Percentiles rank a stretch among this genome's conserved stretches.
phyloP scores from a whole-genome alignment of 2,888 invertebrate genomes.

The Schizaphis graminum region DNA sequence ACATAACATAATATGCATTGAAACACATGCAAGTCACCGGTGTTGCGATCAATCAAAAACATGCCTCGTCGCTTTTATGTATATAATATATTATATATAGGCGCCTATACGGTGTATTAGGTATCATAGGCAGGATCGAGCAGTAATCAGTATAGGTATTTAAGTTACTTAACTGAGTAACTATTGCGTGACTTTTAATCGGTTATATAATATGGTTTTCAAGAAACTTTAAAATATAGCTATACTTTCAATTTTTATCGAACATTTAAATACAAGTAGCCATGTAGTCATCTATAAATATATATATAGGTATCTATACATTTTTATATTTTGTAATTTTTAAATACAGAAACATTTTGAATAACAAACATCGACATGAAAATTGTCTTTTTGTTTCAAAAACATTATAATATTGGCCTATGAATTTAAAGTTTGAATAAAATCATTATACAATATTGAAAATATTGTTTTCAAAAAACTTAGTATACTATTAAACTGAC shows the following conservation, averaged over 20 bases:
- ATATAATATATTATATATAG: not conserved
- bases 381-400: too few relatives aligned
- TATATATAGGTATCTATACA: too few relatives aligned
- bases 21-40: not conserved
- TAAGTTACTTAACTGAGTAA: not conserved
- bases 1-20: not conserved
- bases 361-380: too few relatives aligned
- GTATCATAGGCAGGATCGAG: not conserved
- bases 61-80: not conserved
- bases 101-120: not conserved
- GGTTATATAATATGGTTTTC: not conserved
- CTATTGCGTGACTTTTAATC: not conserved
- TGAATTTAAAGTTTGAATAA: too few relatives aligned
- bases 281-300: too few relatives aligned
- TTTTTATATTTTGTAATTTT: too few relatives aligned
- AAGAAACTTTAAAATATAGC: not conserved
- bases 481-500: too few relatives aligned
- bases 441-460: too few relatives aligned
- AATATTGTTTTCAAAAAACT: too few relatives aligned
- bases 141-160: too few relatives aligned
- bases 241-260: not conserved
- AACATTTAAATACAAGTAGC: not conserved
- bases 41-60: not conserved
- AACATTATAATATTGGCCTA: too few relatives aligned
- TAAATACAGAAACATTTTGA: too few relatives aligned